phyloP scores from a whole-genome alignment of 2,113 vertebrate species.

The Epinephelus lanceolatus region DNA sequence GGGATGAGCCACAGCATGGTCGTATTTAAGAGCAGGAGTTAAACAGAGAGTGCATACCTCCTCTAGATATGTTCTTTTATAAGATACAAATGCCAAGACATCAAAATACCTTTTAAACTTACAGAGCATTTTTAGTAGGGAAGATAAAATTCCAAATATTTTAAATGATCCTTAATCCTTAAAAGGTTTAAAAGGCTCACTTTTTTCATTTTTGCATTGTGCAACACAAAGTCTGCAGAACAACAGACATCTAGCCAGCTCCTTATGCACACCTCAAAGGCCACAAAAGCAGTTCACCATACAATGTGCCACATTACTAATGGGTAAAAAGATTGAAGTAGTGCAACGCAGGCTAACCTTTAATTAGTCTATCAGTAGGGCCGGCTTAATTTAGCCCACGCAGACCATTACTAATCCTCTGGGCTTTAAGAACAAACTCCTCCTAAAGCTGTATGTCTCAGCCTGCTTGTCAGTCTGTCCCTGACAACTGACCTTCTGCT shows the following conservation, averaged over 20 bases:
- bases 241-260: not conserved
- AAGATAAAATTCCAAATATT: not conserved
- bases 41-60: not conserved
- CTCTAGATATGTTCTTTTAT: not conserved
- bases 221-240: constrained; percentile 3
- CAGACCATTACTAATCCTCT: constrained; percentile 66
- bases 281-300: not conserved
- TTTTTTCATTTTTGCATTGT: not conserved
- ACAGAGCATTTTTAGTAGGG: not conserved
- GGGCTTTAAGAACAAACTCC: constrained; percentile 54
- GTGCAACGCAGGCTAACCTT: constrained; percentile 38
- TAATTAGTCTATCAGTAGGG: constrained; percentile 55
- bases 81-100: not conserved
- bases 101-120: not conserved
- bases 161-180: not conserved
- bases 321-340: constrained; percentile 21
- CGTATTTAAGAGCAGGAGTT: too few relatives aligned
- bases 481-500: constrained; percentile 38
- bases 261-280: not conserved
- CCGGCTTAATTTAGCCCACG: constrained; percentile 55
- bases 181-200: too few relatives aligned
- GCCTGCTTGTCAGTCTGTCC: constrained; percentile 39
- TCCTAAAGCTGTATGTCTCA: constrained; percentile 48
- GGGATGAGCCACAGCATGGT: not conserved
- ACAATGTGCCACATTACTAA: constrained; percentile 15